phyloP scores from a whole-genome alignment of 2,113 vertebrate species.

The Raja brachyura region DNA sequence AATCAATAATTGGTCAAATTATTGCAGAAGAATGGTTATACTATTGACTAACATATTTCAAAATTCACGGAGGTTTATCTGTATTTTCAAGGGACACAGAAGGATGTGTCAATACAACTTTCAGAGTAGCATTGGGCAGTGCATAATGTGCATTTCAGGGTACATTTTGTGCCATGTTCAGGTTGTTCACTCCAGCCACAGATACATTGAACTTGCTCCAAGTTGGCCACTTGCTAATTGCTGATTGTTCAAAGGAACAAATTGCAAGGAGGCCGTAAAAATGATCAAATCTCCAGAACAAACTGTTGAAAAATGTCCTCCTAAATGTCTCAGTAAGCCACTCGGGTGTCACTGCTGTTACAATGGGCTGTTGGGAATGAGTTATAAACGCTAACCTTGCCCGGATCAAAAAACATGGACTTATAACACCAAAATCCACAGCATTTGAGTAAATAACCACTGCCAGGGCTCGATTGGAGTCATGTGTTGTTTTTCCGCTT shows the following conservation, averaged over 20 bases:
- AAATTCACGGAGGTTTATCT: too few relatives aligned
- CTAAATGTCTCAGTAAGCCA: too few relatives aligned
- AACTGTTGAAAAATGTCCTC: too few relatives aligned
- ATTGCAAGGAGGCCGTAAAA: background rate
- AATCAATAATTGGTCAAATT: background rate
- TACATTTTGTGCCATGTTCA: background rate
- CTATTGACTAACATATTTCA: background rate
- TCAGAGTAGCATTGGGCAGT: background rate
- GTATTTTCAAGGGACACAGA: background rate
- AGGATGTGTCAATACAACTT: too few relatives aligned
- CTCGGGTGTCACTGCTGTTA: too few relatives aligned
- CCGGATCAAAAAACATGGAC: too few relatives aligned
- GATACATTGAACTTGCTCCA: background rate
- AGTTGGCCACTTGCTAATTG: conserved; percentile 14
- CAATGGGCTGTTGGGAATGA: too few relatives aligned
- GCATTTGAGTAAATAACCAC: background rate
- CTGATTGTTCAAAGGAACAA: background rate
- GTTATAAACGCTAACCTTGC: too few relatives aligned
- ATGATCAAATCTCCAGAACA: too few relatives aligned
- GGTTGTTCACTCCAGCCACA: background rate
- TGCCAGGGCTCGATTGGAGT: background rate
- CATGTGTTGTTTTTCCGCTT: too few relatives aligned
- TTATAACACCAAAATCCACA: background rate
- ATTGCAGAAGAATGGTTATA: background rate
- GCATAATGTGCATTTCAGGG: background rate